Base-by-base conservation (phyloP, 2,797 vertebrate genomes). In the Scarus forsteni region DNA sequence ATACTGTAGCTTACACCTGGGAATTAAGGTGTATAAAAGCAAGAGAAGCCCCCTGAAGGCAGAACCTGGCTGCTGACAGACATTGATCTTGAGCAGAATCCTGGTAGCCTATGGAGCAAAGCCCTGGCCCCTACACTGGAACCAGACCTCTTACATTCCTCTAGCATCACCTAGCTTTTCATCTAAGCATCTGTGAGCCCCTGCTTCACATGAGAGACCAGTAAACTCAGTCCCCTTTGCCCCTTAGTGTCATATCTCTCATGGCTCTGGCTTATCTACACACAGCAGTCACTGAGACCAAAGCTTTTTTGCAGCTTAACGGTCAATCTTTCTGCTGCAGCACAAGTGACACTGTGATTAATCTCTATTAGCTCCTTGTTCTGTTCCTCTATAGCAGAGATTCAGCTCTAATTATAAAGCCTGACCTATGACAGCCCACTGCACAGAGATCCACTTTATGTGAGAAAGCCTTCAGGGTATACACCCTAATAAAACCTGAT, bases 401-500 rank as follows among this genome's bases (percentile, higher is more conserved):
- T 67, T 72, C 53, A 62, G 1, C 59, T 75, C 27, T 51, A 76
- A 80, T 85, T 59, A 54, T 65, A 43, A 0, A 61, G 3, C 38
- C 65, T 68, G 60, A 77, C 60, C 73, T 35, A 52, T 5, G 40
- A 62, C 14, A 57, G 14, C 7, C 8, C 42, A 40, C 10, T 27
- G 35, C n/a, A 18, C 16, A 44, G 48, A 65, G 60, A 66, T 56
- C 11, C 54, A 45, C 51, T 68, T 36, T 58, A 65, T 63, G 63
- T 67, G 50, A 56, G 10, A 60, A 58, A 62, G 45, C 70, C 78
- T 73, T 18, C 13, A 56, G 70, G 68, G 61, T 50, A 50, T 15
- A 44, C 19, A 43, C 9, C 38, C 36, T 70, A 79, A 84, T 83
- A 59, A 72, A 1, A 14, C 48, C 62, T 81, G 62, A 84, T 71